Base-by-base conservation (phyloP, 1,140 invertebrate genomes). In the Archegozetes longisetosus region DNA sequence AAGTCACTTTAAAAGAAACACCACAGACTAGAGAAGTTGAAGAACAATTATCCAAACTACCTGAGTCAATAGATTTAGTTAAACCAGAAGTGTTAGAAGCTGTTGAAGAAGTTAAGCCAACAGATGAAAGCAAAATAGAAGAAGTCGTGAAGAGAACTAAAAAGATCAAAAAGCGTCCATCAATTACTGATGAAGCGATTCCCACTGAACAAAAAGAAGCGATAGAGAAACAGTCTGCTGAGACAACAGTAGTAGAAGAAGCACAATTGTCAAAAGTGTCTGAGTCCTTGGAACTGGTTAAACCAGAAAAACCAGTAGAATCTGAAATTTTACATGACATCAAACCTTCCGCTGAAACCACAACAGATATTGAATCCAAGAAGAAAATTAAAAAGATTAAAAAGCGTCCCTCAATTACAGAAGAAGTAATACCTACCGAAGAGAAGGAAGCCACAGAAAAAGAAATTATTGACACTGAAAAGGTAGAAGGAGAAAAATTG, bases 71-170 rank as follows among this genome's bases (percentile, higher is more conserved):
- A 4, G 59, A 58, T 2, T 54, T 59, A 58, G 32, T 23, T 17
- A 50, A 29, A 25, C 55, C 56, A 24, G 65, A 64, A 48, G 64
- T 71, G 64, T 64, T 69, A 52, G 64, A 69, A 26, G 24, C 64
- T 47, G 68, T 64, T 62, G 71, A 47, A 71, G 74, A 60, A 66
- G 72, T 49, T 70, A 71, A 27, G 69, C 71, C 55, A 66, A 82
- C 79, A 65, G 83, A 83, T 70, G 68, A 64, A 24, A 72, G 61
- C 1, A 53, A 67, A 63, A 56, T n/a, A 51, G 14, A 71, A 68
- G 20, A 69, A 47, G 64, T 22, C 76, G 70, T 68, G 66, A 28
- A n/a, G n/a, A n/a, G n/a, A n/a, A n/a, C n/a, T n/a, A n/a, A n/a
- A n/a, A n/a, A n/a, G n/a, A n/a, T n/a, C n/a, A n/a, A n/a, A n/a